Evolutionary conservation across 2,113 vertebrate genomes (phyloP), one percentile per base, ranked within the genome.

Genomic region (Symphodus melops): DNA sequence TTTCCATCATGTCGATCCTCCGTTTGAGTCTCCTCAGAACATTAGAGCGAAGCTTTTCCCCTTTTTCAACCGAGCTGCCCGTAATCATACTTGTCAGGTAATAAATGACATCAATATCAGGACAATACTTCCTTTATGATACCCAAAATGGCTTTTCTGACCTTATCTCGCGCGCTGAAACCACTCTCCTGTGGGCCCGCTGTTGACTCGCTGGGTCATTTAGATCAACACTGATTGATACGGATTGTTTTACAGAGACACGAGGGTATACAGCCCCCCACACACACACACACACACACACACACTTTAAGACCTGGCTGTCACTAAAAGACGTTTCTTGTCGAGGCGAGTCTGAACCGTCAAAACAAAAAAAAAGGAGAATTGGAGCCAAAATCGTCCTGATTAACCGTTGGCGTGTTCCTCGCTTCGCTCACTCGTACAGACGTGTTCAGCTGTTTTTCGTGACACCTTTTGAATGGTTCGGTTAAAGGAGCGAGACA

Each of bases 91-190:
- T 62, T 84, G 84, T 84, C 75, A 72, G 70, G 87, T 87, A 90
- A 91, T 93, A 91, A 90, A 93, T 92, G 81, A 41, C 84, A 90
- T 87, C 87, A 89, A 88, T 89, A 90, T 90, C 87, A 51, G 58
- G 83, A 78, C 82, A 83, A 87, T 85, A 71, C 68, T 78, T 88
- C 72, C 61, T 88, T 90, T 89, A 91, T 91, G 88, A 87, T 78
- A 49, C 78, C 46, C 74, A 84, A 87, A 91, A 91, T 90, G 89
- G 72, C 82, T 92, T 86, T 89, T 91, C 73, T 89, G 87, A 88
- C 91, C 91, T 93, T 88, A 90, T 92, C 86, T 75, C 58, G 78
- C 17, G 41, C 68, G 74, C 21, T 77, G 72, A 81, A 87, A 86
- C 75, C 81, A 88, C 89, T 91, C 85, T 83, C 59, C 20, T 55